Evolutionary conservation across 2,797 vertebrate genomes (phyloP).

Genomic region (Liparis tanakae): DNA sequence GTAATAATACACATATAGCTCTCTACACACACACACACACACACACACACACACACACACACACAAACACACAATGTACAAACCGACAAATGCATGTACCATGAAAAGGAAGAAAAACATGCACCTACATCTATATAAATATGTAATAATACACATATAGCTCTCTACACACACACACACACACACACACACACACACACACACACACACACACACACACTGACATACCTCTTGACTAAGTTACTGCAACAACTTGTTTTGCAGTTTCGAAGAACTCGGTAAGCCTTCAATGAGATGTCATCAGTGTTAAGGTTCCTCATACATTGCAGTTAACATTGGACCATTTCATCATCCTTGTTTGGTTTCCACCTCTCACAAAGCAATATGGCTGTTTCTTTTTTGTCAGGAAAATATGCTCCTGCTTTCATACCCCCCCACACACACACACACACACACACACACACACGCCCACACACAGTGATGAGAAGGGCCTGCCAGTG

Average conservation of each 20-base stretch:
- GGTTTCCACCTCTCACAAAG: slow-evolving; percentile 24
- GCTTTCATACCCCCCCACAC: too few species aligned
- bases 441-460: slow-evolving; percentile 32
- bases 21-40: too few species aligned
- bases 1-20: too few species aligned
- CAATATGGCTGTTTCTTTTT: slow-evolving; percentile 16
- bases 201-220: too few species aligned
- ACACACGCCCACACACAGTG: slow-evolving; percentile 26
- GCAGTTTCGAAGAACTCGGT: not conserved
- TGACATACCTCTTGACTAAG: not conserved
- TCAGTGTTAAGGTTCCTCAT: not conserved
- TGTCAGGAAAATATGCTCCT: slow-evolving; percentile 34
- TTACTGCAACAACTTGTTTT: not conserved
- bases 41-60: too few species aligned
- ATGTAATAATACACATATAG: too few species aligned
- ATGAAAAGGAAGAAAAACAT: too few species aligned
- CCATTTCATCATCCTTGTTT: slow-evolving; percentile 24
- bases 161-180: too few species aligned
- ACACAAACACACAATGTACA: too few species aligned
- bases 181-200: not conserved
- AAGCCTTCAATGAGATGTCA: not conserved
- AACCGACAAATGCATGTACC: too few species aligned
- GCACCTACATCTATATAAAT: too few species aligned
- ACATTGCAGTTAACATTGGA: not conserved
- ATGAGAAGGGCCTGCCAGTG: slow-evolving; percentile 39